A percentile compares a stretch with the other conserved stretches of the same genome.
phyloP scores from a whole-genome alignment of 2,888 invertebrate species.

The Hydriomena furcata region DNA sequence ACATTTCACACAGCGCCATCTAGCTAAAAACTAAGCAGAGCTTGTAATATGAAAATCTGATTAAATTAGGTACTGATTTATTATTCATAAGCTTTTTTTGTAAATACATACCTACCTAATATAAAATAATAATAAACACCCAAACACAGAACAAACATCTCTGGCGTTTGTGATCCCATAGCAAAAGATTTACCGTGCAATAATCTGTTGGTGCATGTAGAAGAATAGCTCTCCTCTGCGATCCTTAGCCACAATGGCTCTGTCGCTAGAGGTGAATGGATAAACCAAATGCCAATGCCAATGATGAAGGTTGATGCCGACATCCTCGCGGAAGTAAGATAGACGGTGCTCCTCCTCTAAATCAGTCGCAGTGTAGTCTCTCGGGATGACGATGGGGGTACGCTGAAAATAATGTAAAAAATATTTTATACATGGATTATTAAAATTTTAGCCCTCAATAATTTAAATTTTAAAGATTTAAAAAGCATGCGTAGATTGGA shows the following conservation, averaged over 20 bases:
- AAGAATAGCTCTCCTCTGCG: constrained; percentile 91
- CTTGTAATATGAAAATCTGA: too few relatives aligned
- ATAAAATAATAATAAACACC: too few relatives aligned
- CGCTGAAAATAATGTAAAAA: constrained; percentile 55
- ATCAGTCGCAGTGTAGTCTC: constrained; percentile 91
- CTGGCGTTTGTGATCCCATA: too few relatives aligned
- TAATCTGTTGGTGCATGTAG: constrained; percentile 88
- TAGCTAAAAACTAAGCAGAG: too few relatives aligned
- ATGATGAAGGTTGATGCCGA: constrained; percentile 91
- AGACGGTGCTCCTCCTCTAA: constrained; percentile 91
- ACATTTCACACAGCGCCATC: too few relatives aligned
- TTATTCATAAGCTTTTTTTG: too few relatives aligned
- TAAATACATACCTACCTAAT: too few relatives aligned
- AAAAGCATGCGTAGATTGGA: background rate
- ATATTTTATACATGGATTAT: too few relatives aligned
- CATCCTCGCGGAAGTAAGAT: constrained; percentile 92
- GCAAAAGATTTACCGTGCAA: constrained; percentile 62
- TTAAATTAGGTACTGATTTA: too few relatives aligned
- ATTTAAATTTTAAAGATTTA: constrained; percentile 6
- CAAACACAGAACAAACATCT: too few relatives aligned
- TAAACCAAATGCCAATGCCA: constrained; percentile 94
- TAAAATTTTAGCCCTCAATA: too few relatives aligned
- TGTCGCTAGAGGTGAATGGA: constrained; percentile 83
- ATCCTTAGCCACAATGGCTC: constrained; percentile 87
- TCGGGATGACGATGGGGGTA: constrained; percentile 87